phyloP scores from a whole-genome alignment of 2,888 invertebrate species.

The Cartodere bifasciata region DNA sequence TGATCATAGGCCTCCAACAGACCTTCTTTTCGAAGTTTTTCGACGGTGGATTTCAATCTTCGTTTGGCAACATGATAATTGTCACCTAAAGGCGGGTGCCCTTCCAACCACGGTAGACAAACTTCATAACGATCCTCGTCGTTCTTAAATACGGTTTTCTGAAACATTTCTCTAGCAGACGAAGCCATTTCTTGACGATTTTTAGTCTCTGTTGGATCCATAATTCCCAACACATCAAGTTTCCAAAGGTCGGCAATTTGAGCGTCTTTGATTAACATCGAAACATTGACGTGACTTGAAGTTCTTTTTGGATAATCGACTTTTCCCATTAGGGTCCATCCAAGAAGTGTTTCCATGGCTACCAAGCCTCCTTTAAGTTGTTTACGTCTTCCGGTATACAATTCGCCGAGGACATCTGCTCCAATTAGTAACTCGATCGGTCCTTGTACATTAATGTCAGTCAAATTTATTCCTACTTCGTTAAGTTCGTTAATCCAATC shows the following conservation, averaged over 20 bases:
- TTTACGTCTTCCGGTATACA: constrained; percentile 9
- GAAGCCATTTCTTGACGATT: constrained; percentile 14
- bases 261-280: no score
- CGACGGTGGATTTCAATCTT: constrained; percentile 17
- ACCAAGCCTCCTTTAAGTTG: constrained; percentile 17
- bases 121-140: constrained; percentile 24
- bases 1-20: constrained; percentile 12
- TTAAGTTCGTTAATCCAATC: constrained; percentile 5
- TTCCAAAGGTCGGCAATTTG: constrained; percentile 23
- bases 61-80: constrained; percentile 19
- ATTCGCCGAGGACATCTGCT: constrained; percentile 6
- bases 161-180: constrained; percentile 19
- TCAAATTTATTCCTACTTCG: background rate
- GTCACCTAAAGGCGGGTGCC: constrained; percentile 20
- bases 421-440: constrained; percentile 6
- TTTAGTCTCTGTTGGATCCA: constrained; percentile 19
- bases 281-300: constrained; percentile 11
- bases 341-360: constrained; percentile 19
- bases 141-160: constrained; percentile 19
- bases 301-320: no score
- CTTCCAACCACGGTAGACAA: constrained; percentile 23
- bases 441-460: background rate
- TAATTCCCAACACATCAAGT: constrained; percentile 24
- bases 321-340: constrained; percentile 22
- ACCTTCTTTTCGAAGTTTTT: constrained; percentile 15